Conservation (phyloP, 2,113 vertebrate species). For the Micronycteris hirsuta region DNA sequence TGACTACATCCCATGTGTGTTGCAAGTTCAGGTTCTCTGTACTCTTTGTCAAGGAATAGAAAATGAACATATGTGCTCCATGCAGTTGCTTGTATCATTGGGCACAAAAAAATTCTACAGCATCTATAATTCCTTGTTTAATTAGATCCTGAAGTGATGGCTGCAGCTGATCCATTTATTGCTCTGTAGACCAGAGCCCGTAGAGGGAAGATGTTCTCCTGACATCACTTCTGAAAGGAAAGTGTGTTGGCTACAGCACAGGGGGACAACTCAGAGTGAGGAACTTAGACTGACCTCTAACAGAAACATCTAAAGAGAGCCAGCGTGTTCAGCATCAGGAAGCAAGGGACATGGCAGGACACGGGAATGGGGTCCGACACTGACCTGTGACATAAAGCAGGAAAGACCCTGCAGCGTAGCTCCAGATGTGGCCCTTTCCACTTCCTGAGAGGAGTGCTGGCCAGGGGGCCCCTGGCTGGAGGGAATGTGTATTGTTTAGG, state of each 20-base stretch:
- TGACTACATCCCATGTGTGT: neutral
- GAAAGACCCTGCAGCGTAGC: neutral
- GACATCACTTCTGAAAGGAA: neutral
- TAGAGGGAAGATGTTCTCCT: neutral
- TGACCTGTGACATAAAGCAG: neutral
- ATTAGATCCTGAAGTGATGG: conserved; percentile 31
- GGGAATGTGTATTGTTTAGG: no score
- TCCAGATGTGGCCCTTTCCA: no score
- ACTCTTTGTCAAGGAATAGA: neutral
- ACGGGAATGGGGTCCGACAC: neutral
- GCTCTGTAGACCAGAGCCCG: neutral
- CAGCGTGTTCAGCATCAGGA: neutral
- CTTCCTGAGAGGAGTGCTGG: no score
- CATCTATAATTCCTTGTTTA: conserved; percentile 39
- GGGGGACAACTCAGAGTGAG: neutral
- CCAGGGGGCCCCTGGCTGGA: no score
- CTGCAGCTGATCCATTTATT: conserved; percentile 63
- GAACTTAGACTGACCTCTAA: neutral
- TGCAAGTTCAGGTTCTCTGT: neutral
- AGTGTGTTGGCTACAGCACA: neutral
- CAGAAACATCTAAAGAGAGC: neutral
- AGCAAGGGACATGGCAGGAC: neutral
- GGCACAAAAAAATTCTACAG: neutral
- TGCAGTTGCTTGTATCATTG: neutral
- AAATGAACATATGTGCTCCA: neutral